Evolutionary conservation across 2,888 invertebrate genomes (phyloP), one percentile per base, ranked within the genome.

Genomic region (Drosophila cognata): DNA sequence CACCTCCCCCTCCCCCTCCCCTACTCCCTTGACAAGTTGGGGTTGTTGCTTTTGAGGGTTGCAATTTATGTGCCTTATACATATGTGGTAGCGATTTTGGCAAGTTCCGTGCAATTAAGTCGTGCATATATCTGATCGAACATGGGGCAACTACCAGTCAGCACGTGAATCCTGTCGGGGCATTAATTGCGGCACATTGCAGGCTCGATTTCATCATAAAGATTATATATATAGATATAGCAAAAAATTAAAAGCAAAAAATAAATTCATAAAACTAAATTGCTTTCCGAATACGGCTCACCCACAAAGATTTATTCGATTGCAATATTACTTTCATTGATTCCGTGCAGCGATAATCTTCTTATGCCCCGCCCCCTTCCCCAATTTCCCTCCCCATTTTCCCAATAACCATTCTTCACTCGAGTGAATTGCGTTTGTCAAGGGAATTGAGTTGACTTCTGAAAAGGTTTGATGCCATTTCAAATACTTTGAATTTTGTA

Each of bases 251-350:
- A 25, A 8, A 25, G 25, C 16, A 46, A 25, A 25, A 25, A 82
- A 77, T 64, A 70, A 85, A 77, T 69, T 78, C 84, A 88, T 89
- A 82, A 82, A 87, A 87, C 80, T 80, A 80, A 82, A 89, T 89
- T 89, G 81, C 69, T 70, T 84, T 87, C 74, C 66, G 53, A 79
- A 52, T 41, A 61, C 64, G 59, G 10, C 25, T 25, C 46, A 52
- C 43, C 50, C 55, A 31, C 8, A 18, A 50, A 48, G 69, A 88
- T 85, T 85, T 80, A 88, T 86, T 68, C 55, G 52, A 21, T 46
- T 63, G 59, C 31, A 59, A 81, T 81, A 78, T 72, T 61, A 58
- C 53, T 61, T 71, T 62, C 62, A 77, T 82, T 77, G 86, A 81
- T 81, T 78, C 65, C 53, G 41, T 67, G 52, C 64, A 10, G 18